A percentile compares a stretch with the other conserved stretches of the same genome.
These are phyloP conservation scores for Drosophila hydei DNA, from an alignment of 1,140 invertebrate species.

Conservation along the genomic window DNA sequence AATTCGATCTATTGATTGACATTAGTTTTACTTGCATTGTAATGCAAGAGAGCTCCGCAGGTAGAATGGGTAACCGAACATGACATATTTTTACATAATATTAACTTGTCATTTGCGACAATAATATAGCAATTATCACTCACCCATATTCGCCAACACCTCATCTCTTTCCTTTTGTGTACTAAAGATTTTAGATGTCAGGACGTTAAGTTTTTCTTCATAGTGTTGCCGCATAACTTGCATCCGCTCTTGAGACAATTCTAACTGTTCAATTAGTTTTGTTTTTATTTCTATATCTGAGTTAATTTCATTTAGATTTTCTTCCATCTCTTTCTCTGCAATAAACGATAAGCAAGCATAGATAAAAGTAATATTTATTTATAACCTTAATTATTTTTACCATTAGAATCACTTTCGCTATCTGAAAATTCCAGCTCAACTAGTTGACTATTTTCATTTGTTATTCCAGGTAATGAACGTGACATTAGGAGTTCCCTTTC, in stretches of 20 bases:
- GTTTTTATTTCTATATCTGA: slow-evolving; percentile 97
- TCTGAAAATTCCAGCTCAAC: slow-evolving; percentile 78
- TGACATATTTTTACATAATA: no score
- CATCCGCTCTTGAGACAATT: slow-evolving; percentile 93
- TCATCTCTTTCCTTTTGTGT: slow-evolving; percentile 97
- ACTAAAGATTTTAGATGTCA: slow-evolving; percentile 94
- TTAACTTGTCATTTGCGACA: no score
- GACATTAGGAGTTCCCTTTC: slow-evolving; percentile 75
- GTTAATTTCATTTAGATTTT: slow-evolving; percentile 92
- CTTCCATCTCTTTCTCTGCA: slow-evolving; percentile 84
- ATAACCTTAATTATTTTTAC: slow-evolving; percentile 57
- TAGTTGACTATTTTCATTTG: slow-evolving; percentile 85
- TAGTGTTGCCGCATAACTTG: slow-evolving; percentile 95
- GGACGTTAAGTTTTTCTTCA: slow-evolving; percentile 95
- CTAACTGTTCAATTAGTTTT: slow-evolving; percentile 96
- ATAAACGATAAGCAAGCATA: not conserved
- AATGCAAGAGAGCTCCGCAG: no score
- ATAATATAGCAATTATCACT: no score
- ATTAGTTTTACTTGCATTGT: no score
- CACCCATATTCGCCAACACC: slow-evolving; percentile 87
- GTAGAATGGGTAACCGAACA: no score
- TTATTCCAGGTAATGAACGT: slow-evolving; percentile 59
- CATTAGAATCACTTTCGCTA: slow-evolving; percentile 86
- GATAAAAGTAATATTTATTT: not conserved
- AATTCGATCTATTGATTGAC: no score